Percentiles rank a stretch among this genome's conserved stretches.
Evolutionary conservation across 1,140 invertebrate genomes (phyloP).

Genomic region (Acyrthosiphon pisum): DNA sequence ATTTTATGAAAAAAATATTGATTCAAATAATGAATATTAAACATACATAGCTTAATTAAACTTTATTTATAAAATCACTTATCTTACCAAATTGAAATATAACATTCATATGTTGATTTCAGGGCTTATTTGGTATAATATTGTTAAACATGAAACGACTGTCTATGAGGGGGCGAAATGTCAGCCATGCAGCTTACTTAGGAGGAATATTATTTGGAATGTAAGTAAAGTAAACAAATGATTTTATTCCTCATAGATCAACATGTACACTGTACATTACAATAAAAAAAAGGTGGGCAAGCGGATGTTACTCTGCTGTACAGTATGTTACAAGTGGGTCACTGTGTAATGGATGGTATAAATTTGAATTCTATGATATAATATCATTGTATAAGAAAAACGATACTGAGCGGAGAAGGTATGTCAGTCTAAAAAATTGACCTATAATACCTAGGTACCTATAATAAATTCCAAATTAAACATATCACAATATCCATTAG

Average conservation of each 20-base stretch:
- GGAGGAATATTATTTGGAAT: slow-evolving; percentile 91
- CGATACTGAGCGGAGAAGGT: no score
- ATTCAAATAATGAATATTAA: slow-evolving; percentile 21
- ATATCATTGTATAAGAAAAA: no score
- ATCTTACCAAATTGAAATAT: neutral
- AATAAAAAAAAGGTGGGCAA: no score
- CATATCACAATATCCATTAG: no score
- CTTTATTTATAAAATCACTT: neutral
- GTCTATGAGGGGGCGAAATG: slow-evolving; percentile 85
- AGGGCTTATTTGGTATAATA: slow-evolving; percentile 89
- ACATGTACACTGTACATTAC: neutral
- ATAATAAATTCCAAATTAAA: no score
- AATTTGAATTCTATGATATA: no score
- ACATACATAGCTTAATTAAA: neutral
- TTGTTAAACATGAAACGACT: slow-evolving; percentile 82
- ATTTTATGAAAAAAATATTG: slow-evolving; percentile 57
- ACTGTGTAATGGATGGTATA: no score
- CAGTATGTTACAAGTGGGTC: no score
- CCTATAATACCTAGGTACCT: no score
- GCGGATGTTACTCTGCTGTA: no score
- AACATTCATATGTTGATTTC: slow-evolving; percentile 51
- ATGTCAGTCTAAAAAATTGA: no score
- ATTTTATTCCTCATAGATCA: neutral
- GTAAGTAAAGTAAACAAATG: slow-evolving; percentile 67
- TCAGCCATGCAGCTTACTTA: slow-evolving; percentile 97